These are phyloP conservation scores for Aselliscus stoliczkanus DNA, from an alignment of 2,797 vertebrate genomes.

Conservation along the genomic window DNA sequence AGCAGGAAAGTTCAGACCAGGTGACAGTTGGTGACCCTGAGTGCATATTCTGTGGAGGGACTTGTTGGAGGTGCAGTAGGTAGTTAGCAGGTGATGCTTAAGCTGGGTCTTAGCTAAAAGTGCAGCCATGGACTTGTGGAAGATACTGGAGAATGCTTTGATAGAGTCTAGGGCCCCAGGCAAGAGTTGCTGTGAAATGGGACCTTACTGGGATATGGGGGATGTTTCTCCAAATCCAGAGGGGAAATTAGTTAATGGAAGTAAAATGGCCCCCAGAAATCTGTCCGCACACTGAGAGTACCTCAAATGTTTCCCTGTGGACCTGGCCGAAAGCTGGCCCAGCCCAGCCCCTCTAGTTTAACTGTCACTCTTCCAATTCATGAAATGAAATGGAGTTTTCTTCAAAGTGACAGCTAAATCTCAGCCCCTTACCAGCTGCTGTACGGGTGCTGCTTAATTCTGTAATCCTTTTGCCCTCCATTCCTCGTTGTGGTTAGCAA, in stretches of 20 bases:
- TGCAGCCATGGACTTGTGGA: not conserved
- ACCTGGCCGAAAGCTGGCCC: slow-evolving; percentile 49
- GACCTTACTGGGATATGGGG: not conserved
- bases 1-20: not conserved
- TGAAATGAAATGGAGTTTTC: slow-evolving; percentile 82
- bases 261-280: not conserved
- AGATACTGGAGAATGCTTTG: not conserved
- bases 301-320: not conserved
- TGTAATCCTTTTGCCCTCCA: slow-evolving; percentile 81
- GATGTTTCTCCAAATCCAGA: not conserved
- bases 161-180: no score
- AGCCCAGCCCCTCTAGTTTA: slow-evolving; percentile 65
- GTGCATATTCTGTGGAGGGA: not conserved
- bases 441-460: slow-evolving; percentile 76
- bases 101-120: not conserved
- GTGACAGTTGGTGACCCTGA: not conserved
- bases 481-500: slow-evolving; percentile 74
- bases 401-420: slow-evolving; percentile 83
- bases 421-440: slow-evolving; percentile 71
- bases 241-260: not conserved
- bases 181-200: not conserved
- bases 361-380: slow-evolving; percentile 78
- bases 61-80: not conserved
- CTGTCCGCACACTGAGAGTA: not conserved
- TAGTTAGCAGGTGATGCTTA: not conserved